Evolutionary conservation across 2,797 vertebrate genomes (phyloP).

Genomic region (Clarias platycephalus): DNA sequence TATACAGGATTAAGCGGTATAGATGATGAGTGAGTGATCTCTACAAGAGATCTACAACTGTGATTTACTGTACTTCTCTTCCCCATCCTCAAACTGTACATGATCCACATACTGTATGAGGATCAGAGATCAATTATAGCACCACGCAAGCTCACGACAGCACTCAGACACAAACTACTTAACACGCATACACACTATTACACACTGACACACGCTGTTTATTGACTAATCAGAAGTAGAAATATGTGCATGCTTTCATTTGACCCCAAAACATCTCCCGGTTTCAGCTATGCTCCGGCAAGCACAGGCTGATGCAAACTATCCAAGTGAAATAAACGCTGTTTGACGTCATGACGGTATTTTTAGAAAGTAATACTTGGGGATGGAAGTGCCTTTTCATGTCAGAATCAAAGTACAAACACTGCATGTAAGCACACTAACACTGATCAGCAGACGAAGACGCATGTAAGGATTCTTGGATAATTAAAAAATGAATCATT

Average conservation of each 20-base stretch:
- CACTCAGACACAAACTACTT: neutral
- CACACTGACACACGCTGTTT: neutral
- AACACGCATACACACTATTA: neutral
- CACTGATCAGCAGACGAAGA: slow-evolving; percentile 23
- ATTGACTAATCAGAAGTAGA: slow-evolving; percentile 33
- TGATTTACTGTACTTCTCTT: neutral
- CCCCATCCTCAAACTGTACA: neutral
- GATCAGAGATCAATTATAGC: neutral
- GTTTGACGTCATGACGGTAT: slow-evolving; percentile 85
- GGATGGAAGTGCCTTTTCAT: slow-evolving; percentile 84
- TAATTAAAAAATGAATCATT: slow-evolving; percentile 19
- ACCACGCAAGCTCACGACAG: neutral
- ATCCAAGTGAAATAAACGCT: slow-evolving; percentile 81
- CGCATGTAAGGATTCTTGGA: slow-evolving; percentile 8
- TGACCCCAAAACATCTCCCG: slow-evolving; percentile 79
- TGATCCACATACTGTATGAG: neutral
- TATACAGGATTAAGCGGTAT: too few species aligned
- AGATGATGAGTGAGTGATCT: too few species aligned
- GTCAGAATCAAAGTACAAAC: slow-evolving; percentile 79
- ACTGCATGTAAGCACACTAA: slow-evolving; percentile 64
- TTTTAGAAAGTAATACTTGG: slow-evolving; percentile 86
- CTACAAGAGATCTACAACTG: neutral
- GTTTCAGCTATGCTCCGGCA: slow-evolving; percentile 76
- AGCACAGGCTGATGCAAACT: slow-evolving; percentile 77
- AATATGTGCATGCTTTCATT: slow-evolving; percentile 40